Evolutionary conservation across 2,113 vertebrate genomes (phyloP).

Genomic region (Plotosus lineatus): DNA sequence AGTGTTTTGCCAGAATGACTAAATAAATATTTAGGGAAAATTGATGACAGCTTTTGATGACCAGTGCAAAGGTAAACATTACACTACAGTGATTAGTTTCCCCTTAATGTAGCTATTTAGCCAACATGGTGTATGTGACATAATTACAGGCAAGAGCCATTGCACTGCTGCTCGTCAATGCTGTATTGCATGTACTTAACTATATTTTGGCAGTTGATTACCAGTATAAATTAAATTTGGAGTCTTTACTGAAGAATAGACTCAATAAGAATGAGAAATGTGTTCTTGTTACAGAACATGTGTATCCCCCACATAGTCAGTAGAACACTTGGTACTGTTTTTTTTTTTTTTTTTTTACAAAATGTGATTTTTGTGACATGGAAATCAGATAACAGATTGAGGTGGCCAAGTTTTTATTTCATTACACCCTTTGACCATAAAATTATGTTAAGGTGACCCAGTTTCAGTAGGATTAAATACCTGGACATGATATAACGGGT

Average conservation of each 20-base stretch:
- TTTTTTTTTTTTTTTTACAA: too few relatives aligned
- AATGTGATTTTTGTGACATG: too few relatives aligned
- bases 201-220: not conserved
- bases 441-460: too few relatives aligned
- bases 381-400: too few relatives aligned
- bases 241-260: not conserved
- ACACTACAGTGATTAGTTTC: not conserved
- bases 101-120: not conserved
- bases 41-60: not conserved
- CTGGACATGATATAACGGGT: too few relatives aligned
- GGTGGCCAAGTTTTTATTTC: too few relatives aligned
- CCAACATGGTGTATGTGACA: not conserved
- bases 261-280: too few relatives aligned
- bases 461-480: too few relatives aligned
- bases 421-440: too few relatives aligned
- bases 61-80: not conserved
- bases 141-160: not conserved
- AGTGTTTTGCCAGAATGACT: not conserved
- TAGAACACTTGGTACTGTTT: too few relatives aligned
- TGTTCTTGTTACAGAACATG: too few relatives aligned
- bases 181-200: not conserved
- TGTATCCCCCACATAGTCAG: too few relatives aligned
- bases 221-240: not conserved
- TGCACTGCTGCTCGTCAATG: not conserved
- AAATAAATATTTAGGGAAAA: not conserved